These are phyloP conservation scores for Axea sp. DNA, from an alignment of 2,888 invertebrate species.

Conservation along the genomic window DNA sequence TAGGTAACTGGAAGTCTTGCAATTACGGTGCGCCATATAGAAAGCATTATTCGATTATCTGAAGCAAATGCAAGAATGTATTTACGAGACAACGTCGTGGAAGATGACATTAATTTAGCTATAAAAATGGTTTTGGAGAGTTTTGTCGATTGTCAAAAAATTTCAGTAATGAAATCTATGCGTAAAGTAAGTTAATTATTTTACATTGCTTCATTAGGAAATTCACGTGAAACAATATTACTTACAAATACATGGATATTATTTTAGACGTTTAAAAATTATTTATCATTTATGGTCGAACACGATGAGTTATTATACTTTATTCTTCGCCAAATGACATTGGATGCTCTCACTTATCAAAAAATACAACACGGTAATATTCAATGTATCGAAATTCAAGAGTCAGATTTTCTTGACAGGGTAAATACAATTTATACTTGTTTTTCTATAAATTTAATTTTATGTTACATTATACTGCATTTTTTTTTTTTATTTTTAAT, in stretches of 20 bases:
- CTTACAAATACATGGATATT: too few species aligned
- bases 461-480: slow-evolving; percentile 3
- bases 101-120: slow-evolving; percentile 98
- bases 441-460: slow-evolving; percentile 12
- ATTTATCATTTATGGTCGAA: slow-evolving; percentile 95
- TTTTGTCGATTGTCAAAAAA: slow-evolving; percentile 99
- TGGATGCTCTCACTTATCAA: slow-evolving; percentile 94
- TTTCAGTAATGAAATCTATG: slow-evolving; percentile 98
- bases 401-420: slow-evolving; percentile 89
- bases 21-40: slow-evolving; percentile 98
- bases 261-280: slow-evolving; percentile 93
- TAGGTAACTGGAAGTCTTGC: slow-evolving; percentile 97
- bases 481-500: slow-evolving; percentile 70
- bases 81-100: slow-evolving; percentile 92
- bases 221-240: neutral
- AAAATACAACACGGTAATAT: slow-evolving; percentile 85
- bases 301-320: slow-evolving; percentile 97
- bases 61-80: slow-evolving; percentile 99
- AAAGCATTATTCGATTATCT: slow-evolving; percentile 98
- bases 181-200: slow-evolving; percentile 80
- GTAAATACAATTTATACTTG: slow-evolving; percentile 76
- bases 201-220: too few species aligned
- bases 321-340: slow-evolving; percentile 93
- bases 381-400: slow-evolving; percentile 88
- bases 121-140: slow-evolving; percentile 98